Evolutionary conservation across 2,888 invertebrate genomes (phyloP).

Genomic region (Trichacis sp.): DNA sequence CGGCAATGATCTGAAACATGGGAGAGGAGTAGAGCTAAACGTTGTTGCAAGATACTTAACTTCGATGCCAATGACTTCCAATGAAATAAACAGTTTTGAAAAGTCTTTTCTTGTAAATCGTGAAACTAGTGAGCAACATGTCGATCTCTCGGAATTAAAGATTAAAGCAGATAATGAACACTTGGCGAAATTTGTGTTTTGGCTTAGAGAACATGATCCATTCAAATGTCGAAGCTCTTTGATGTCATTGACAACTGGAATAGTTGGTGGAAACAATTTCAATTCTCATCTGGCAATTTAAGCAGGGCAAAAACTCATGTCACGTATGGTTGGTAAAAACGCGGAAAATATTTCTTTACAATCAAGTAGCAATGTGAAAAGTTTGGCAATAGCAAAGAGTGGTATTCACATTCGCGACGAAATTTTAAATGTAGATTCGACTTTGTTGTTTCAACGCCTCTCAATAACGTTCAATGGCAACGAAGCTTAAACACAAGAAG

Average conservation of each 20-base stretch:
- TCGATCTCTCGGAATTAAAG: too few relatives aligned
- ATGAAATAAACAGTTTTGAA: background rate
- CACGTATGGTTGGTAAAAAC: background rate
- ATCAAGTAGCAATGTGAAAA: background rate
- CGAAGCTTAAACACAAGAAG: background rate
- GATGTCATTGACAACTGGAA: background rate
- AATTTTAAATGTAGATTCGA: background rate
- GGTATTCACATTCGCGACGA: background rate
- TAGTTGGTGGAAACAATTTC: background rate
- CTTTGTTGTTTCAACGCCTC: background rate
- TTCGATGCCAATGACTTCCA: background rate
- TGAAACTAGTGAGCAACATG: background rate
- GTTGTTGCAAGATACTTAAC: background rate
- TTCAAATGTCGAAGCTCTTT: background rate
- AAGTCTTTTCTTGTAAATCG: background rate
- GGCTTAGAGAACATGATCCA: background rate
- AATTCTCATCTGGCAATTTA: background rate
- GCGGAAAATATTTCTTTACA: background rate
- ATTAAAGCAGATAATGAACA: background rate
- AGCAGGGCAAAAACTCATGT: background rate
- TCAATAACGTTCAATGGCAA: background rate
- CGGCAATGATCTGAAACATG: conserved; percentile 44
- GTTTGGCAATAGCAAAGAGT: background rate
- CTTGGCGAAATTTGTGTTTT: background rate
- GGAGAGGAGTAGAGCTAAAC: conserved; percentile 35